These are phyloP conservation scores for Entomobrya multifasciata DNA, from an alignment of 2,888 invertebrate genomes.

Conservation along the genomic window DNA sequence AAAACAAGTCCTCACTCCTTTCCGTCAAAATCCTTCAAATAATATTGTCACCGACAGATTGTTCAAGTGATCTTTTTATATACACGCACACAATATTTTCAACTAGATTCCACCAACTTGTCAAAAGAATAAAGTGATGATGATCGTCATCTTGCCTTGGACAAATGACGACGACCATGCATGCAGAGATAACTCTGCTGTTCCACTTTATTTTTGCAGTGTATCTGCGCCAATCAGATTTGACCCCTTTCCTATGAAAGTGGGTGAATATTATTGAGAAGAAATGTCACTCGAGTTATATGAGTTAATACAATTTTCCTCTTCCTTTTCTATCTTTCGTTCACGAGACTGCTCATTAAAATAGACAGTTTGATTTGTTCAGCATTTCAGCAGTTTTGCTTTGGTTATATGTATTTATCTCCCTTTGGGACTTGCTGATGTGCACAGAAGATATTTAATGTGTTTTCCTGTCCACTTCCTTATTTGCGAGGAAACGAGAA, in stretches of 20 bases:
- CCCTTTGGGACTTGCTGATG: too few species aligned
- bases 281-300: too few species aligned
- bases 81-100: too few species aligned
- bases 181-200: background rate
- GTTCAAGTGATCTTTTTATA: conserved; percentile 39
- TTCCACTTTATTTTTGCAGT: background rate
- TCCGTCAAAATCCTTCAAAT: conserved; percentile 43
- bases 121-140: conserved; percentile 18
- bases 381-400: background rate
- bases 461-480: background rate
- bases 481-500: conserved; percentile 8
- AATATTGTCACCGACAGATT: conserved; percentile 60
- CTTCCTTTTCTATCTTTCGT: background rate
- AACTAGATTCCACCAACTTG: background rate
- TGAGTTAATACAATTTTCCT: too few species aligned
- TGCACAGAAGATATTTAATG: background rate
- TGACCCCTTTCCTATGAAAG: too few species aligned
- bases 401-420: background rate
- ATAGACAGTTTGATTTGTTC: background rate
- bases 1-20: conserved; percentile 16
- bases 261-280: too few species aligned
- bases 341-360: background rate
- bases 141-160: too few species aligned
- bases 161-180: background rate
- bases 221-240: too few species aligned